Base-by-base conservation (phyloP, 2,113 vertebrate genomes). In the Epinephelus fuscoguttatus region DNA sequence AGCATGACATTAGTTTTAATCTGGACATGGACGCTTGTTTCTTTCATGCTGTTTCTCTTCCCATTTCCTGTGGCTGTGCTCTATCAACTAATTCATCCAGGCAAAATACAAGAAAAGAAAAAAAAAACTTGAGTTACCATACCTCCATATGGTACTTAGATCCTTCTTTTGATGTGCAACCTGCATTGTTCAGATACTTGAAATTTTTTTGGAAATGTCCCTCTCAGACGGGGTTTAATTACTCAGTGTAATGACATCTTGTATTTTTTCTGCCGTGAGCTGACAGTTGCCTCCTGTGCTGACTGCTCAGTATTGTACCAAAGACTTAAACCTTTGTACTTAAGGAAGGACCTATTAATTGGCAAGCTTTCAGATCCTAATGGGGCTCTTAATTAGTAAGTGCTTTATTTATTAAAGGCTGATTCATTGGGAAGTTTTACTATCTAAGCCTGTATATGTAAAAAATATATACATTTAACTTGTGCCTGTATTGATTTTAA, bases 331-430 rank as follows among this genome's bases (percentile, higher is more conserved):
- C 55, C 62, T 77, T 62, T 81, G 53, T 62, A 9, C 37, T 77
- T 78, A 73, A 78, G 27, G 15, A 78, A 42, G 57, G 33, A 19
- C 40, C 27, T 33, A 53, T 62, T 75, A 63, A 84, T 56, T 19
- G 37, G 17, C 57, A 60, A 17, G 25, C 50, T 50, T 57, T 82
- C n/a, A 56, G 57, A 70, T 75, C 62, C 30, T 75, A 70, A 86
- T 86, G 70, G 75, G 21, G 4, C n/a, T 33, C 59, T 55, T 79
- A 75, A 82, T 86, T 78, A 70, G 70, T 75, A 23, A 59, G 64
- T 71, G 42, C 33, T 80, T 71, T 80, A 80, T 68, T 83, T 70
- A 75, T 83, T 75, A 75, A 69, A 56, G 15, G 53, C 70, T 50
- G 30, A 80, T 70, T 75, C 33, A 70, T 42, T 60, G 30, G n/a